Percentiles rank a stretch among this genome's conserved stretches.
Evolutionary conservation across 2,113 vertebrate genomes (phyloP).

Genomic region (Okapia johnstoni): DNA sequence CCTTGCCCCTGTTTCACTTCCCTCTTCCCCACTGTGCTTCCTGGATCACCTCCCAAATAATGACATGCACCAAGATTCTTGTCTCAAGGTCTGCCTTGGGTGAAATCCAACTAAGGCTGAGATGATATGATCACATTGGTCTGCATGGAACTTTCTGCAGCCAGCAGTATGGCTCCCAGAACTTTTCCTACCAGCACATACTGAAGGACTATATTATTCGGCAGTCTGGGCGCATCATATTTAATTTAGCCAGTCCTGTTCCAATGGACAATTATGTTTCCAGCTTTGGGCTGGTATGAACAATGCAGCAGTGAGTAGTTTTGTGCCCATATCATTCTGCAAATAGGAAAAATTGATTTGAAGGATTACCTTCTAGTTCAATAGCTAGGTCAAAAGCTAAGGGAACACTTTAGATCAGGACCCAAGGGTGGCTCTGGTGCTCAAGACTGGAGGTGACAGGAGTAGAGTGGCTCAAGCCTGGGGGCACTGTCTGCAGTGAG

Average conservation of each 20-base stretch:
- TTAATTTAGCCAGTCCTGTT: background rate
- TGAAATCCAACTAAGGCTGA: background rate
- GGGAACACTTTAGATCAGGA: background rate
- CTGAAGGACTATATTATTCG: background rate
- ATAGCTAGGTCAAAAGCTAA: slow-evolving; percentile 6
- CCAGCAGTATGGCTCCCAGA: background rate
- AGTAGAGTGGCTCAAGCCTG: background rate
- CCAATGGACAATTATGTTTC: background rate
- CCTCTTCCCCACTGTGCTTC: background rate
- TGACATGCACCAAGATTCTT: background rate
- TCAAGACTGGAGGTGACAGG: background rate
- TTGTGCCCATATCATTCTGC: background rate
- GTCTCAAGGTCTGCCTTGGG: background rate
- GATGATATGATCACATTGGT: background rate
- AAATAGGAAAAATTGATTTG: background rate
- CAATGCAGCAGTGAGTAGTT: background rate
- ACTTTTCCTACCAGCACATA: background rate
- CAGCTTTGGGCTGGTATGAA: background rate
- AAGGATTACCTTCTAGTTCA: background rate
- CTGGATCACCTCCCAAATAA: background rate
- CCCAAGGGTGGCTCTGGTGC: background rate
- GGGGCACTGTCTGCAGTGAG: background rate
- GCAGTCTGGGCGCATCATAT: background rate
- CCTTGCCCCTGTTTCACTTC: background rate
- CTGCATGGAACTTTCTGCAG: background rate